Conservation (phyloP, 2,797 vertebrate genomes). For the Tarsius wallacei region DNA sequence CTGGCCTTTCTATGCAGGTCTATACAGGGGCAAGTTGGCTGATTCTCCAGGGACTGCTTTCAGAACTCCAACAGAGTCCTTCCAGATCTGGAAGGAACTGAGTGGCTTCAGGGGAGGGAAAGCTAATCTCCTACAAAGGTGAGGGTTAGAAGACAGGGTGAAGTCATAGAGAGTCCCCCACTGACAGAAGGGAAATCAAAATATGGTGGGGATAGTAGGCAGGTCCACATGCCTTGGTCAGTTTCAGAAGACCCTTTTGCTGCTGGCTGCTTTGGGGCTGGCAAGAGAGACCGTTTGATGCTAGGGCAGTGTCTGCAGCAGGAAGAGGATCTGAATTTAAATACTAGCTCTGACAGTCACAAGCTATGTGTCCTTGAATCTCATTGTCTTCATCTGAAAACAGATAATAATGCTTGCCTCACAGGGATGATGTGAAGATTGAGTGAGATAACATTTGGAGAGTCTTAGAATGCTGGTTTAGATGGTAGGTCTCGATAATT, state of each 20-base stretch:
- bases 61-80: background rate
- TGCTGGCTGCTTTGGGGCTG: background rate
- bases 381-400: slow-evolving; percentile 44
- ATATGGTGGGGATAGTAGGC: background rate
- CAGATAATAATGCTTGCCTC: background rate
- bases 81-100: background rate
- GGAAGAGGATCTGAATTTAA: background rate
- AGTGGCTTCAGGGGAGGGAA: background rate
- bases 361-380: background rate
- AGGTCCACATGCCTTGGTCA: background rate
- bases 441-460: background rate
- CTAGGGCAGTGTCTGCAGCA: accelerated
- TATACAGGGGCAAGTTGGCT: background rate
- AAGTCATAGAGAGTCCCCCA: background rate
- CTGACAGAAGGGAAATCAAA: background rate
- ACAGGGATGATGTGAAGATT: background rate
- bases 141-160: background rate
- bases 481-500: background rate
- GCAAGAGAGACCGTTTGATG: background rate
- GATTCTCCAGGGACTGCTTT: background rate
- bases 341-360: background rate
- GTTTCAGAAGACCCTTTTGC: background rate
- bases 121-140: background rate
- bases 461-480: background rate
- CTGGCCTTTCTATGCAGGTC: background rate